These are phyloP conservation scores for Arbacia lixula DNA, from an alignment of 53 echinoderm and acorn worm species.

Conservation along the genomic window DNA sequence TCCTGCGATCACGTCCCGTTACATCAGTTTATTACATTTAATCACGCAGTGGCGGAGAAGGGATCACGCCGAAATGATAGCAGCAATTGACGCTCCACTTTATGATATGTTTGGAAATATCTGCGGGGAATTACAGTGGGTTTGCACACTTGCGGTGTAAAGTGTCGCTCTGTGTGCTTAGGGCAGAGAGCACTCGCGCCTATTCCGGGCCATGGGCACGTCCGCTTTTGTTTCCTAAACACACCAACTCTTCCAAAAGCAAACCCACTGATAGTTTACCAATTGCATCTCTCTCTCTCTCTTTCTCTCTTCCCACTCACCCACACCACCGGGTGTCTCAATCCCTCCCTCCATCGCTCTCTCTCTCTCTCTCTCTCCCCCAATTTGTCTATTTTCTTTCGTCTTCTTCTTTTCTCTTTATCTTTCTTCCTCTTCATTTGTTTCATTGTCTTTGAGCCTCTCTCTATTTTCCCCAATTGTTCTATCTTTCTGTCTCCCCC, in stretches of 20 bases:
- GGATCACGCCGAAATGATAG: constrained; percentile 44
- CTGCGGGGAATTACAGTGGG: constrained; percentile 43
- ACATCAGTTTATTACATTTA: constrained; percentile 59
- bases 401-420: neutral
- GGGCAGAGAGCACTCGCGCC: constrained; percentile 29
- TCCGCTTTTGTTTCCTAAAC: constrained; percentile 56
- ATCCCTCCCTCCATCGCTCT: constrained; percentile 17
- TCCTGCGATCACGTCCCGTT: constrained; percentile 37
- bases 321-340: neutral
- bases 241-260: constrained; percentile 55
- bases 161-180: constrained; percentile 57
- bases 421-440: neutral
- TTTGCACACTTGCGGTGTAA: constrained; percentile 50
- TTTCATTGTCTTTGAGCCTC: neutral
- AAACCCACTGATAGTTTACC: constrained; percentile 60
- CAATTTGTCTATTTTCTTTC: neutral
- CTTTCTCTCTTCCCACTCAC: constrained; percentile 7
- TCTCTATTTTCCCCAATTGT: neutral
- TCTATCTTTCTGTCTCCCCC: no score
- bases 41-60: constrained; percentile 7
- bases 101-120: constrained; percentile 47
- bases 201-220: constrained; percentile 52
- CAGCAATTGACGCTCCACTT: constrained; percentile 47
- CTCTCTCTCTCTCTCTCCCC: no score
- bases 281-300: constrained; percentile 15